Evolutionary conservation across 2,888 invertebrate species (phyloP).

Genomic region (Tachina grossa): DNA sequence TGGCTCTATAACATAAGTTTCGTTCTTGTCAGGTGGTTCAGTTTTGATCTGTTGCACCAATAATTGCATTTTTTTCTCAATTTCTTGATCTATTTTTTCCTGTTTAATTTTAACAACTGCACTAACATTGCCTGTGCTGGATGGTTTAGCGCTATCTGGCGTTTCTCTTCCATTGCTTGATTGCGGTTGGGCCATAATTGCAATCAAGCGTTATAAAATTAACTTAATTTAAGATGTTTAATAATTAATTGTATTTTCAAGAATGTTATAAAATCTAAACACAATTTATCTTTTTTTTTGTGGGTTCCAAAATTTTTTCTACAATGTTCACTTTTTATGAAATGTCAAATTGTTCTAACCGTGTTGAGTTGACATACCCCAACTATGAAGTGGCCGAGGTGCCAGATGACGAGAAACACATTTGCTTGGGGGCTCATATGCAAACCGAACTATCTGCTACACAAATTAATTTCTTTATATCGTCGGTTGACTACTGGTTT

Average conservation of each 20-base stretch:
- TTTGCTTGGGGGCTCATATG: too few species aligned
- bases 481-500: too few species aligned
- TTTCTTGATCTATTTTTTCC: constrained; percentile 80
- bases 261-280: constrained; percentile 17
- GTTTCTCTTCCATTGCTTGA: constrained; percentile 1
- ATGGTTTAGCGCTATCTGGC: not conserved
- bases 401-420: constrained; percentile 9
- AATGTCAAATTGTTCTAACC: constrained; percentile 47
- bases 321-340: constrained; percentile 43
- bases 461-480: too few species aligned
- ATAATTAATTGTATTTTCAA: not conserved
- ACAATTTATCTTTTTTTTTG: constrained; percentile 29
- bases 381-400: not conserved
- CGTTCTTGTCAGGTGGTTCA: constrained; percentile 53
- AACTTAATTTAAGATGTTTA: not conserved
- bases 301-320: constrained; percentile 40
- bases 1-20: not conserved
- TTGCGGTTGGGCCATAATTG: constrained; percentile 39
- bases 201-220: not conserved
- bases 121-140: not conserved
- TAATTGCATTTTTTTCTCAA: constrained; percentile 77
- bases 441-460: too few species aligned
- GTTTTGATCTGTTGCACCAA: constrained; percentile 47
- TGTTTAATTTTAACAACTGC: constrained; percentile 76
- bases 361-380: constrained; percentile 49